Conservation (phyloP, 2,888 invertebrate species). For the Drosophila diplacantha region DNA sequence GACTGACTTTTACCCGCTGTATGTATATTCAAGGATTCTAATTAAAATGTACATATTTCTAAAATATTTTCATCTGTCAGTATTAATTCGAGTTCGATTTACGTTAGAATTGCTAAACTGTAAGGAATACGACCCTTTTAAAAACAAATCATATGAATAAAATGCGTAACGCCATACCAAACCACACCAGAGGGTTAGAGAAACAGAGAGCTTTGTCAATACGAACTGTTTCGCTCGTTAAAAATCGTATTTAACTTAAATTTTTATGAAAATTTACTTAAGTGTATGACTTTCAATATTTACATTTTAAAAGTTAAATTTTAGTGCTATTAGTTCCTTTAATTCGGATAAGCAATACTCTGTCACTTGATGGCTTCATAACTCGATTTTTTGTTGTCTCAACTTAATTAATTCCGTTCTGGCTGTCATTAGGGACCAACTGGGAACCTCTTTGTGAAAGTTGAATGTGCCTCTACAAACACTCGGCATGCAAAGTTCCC, state of each 20-base stretch:
- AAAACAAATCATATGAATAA: neutral
- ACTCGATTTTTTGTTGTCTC: constrained; percentile 2
- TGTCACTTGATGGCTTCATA: constrained; percentile 4
- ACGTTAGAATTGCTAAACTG: no score
- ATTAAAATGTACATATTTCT: neutral
- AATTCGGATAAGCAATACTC: neutral
- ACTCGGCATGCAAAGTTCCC: constrained; percentile 6
- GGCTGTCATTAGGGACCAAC: constrained; percentile 10
- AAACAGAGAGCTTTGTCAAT: no score
- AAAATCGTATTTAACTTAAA: neutral
- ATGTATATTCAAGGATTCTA: no score
- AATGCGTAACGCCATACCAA: neutral
- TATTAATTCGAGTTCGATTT: neutral
- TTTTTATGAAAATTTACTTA: neutral
- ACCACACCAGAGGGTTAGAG: no score
- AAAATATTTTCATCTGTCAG: neutral
- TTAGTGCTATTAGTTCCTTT: neutral
- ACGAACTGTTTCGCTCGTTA: no score
- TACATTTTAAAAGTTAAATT: neutral
- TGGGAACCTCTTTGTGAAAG: constrained; percentile 20
- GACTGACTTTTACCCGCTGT: neutral
- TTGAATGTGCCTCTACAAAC: constrained; percentile 26
- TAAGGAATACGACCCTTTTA: no score
- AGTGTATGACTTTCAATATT: neutral
- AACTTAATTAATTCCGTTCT: constrained; percentile 17